Conservation (phyloP, 2,113 vertebrate genomes). For the Ctenomys sociabilis region DNA sequence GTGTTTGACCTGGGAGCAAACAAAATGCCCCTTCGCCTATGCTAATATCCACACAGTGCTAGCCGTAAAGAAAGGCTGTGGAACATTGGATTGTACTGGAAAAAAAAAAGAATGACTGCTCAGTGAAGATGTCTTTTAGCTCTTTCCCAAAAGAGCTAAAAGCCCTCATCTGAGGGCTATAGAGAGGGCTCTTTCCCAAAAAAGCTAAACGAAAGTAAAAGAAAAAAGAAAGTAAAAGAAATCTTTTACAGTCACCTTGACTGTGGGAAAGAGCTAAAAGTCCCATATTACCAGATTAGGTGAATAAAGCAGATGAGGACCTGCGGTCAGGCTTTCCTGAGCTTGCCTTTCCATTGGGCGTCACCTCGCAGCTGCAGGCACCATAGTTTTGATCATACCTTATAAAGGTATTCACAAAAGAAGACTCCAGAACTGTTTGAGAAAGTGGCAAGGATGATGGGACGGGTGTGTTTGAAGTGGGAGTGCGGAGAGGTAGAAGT, state of each 20-base stretch:
- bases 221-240: neutral
- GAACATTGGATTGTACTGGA: neutral
- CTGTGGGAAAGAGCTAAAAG: neutral
- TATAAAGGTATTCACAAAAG: neutral
- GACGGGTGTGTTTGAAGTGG: neutral
- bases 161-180: too few relatives aligned
- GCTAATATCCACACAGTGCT: neutral
- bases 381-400: neutral
- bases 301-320: neutral
- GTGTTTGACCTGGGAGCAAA: neutral
- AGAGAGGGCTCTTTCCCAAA: too few relatives aligned
- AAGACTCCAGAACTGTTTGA: neutral
- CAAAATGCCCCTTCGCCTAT: neutral
- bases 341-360: neutral
- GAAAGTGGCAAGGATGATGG: neutral
- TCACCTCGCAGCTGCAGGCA: neutral
- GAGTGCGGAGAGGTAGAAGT: too few relatives aligned
- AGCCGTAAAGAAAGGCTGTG: neutral
- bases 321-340: neutral
- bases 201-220: too few relatives aligned
- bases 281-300: too few relatives aligned
- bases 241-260: neutral
- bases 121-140: neutral
- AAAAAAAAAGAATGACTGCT: neutral
- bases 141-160: too few relatives aligned